These are phyloP conservation scores for Cairina moschata DNA, from an alignment of 2,113 vertebrate species.

Conservation along the genomic window DNA sequence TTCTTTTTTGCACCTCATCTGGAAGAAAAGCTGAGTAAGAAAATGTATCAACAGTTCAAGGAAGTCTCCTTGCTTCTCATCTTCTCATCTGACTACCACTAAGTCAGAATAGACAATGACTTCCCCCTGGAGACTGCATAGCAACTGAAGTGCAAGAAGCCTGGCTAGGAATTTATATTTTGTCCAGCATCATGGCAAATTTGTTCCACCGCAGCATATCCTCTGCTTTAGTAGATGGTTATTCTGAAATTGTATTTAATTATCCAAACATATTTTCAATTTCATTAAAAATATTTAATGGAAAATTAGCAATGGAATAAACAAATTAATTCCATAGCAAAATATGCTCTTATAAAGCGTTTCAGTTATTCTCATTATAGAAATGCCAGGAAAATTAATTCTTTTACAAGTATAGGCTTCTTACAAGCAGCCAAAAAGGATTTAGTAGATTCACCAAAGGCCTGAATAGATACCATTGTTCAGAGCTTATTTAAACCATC, in stretches of 20 bases:
- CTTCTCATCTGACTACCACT: not conserved
- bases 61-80: not conserved
- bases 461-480: constrained; percentile 53
- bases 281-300: not conserved
- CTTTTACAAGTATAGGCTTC: not conserved
- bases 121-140: not conserved
- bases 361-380: not conserved
- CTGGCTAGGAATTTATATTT: not conserved
- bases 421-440: not conserved
- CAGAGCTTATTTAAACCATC: constrained; percentile 59
- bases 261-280: not conserved
- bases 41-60: not conserved
- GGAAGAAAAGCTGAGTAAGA: not conserved
- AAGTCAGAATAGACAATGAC: not conserved
- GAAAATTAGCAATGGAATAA: not conserved
- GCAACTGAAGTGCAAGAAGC: not conserved
- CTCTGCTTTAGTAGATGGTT: not conserved
- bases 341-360: not conserved
- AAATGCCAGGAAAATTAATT: not conserved
- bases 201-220: not conserved
- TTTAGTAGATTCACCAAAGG: constrained; percentile 33
- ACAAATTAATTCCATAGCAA: not conserved
- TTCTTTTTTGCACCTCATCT: not conserved
- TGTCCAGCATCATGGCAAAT: not conserved
- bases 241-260: not conserved